Conservation (phyloP, 2,113 vertebrate genomes). For the Aleadryas rufinucha region DNA sequence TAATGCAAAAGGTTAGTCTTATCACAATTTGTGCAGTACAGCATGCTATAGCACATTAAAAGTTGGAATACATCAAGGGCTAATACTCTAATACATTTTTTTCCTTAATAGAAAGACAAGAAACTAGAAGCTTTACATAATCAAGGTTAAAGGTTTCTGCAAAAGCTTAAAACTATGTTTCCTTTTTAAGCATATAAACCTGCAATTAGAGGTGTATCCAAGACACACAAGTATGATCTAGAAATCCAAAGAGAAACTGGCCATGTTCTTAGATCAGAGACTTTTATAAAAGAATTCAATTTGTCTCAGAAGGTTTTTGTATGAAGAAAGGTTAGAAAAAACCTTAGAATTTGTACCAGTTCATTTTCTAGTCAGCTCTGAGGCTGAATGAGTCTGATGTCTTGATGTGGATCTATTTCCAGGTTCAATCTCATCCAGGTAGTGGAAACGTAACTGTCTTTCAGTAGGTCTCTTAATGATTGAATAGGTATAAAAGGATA, state of each 20-base stretch:
- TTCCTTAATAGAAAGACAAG: background rate
- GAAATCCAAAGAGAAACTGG: background rate
- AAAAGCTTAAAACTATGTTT: background rate
- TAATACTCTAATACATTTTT: background rate
- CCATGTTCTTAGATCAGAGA: background rate
- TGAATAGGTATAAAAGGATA: background rate
- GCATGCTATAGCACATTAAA: background rate
- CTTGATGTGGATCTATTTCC: background rate
- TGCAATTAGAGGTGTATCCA: background rate
- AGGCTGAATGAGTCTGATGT: background rate
- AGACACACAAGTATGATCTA: background rate
- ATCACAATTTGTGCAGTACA: background rate
- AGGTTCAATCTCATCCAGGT: background rate
- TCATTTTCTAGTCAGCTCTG: background rate
- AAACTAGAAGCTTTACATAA: background rate
- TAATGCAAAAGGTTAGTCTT: conserved; percentile 3
- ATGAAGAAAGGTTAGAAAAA: background rate
- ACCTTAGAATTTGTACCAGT: background rate
- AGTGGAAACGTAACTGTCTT: background rate
- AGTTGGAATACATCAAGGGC: background rate
- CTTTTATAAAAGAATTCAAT: background rate
- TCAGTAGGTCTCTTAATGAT: background rate
- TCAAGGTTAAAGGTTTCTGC: conserved; percentile 9
- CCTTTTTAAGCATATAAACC: background rate
- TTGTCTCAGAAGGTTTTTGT: background rate